A percentile compares a stretch with the other conserved stretches of the same genome.
Conservation (phyloP, 2,113 vertebrate species). For the Vulpes ferrilata region DNA sequence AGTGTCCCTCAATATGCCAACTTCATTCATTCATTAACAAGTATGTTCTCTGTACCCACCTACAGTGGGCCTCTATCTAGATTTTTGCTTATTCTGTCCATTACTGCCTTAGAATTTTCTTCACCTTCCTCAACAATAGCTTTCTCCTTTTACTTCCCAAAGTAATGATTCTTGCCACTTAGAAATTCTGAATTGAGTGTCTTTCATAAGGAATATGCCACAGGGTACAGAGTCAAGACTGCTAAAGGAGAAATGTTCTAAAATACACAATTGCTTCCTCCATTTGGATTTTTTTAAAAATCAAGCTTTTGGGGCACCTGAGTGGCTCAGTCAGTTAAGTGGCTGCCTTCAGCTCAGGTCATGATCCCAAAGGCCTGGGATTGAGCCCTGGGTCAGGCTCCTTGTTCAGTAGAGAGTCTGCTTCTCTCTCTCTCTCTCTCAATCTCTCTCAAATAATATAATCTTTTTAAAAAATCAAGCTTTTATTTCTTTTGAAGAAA, state of each 20-base stretch:
- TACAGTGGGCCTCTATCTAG: not conserved
- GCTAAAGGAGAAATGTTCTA: not conserved
- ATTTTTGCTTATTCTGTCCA: not conserved
- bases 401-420: too few relatives aligned
- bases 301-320: not conserved
- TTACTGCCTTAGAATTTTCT: not conserved
- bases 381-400: too few relatives aligned
- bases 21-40: not conserved
- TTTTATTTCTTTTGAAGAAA: not conserved
- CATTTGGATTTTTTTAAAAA: not conserved
- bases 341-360: too few relatives aligned
- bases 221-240: not conserved
- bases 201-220: not conserved
- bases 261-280: not conserved
- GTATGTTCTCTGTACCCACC: not conserved
- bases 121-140: conserved; percentile 19
- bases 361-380: too few relatives aligned
- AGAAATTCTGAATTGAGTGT: not conserved
- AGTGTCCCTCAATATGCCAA: not conserved
- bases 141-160: not conserved
- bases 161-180: not conserved
- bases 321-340: too few relatives aligned
- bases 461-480: conserved; percentile 11
- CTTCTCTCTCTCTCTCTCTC: too few relatives aligned
- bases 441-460: too few relatives aligned